Conservation (phyloP, 2,797 vertebrate genomes). For the Cynodonichthys magdalenae region DNA sequence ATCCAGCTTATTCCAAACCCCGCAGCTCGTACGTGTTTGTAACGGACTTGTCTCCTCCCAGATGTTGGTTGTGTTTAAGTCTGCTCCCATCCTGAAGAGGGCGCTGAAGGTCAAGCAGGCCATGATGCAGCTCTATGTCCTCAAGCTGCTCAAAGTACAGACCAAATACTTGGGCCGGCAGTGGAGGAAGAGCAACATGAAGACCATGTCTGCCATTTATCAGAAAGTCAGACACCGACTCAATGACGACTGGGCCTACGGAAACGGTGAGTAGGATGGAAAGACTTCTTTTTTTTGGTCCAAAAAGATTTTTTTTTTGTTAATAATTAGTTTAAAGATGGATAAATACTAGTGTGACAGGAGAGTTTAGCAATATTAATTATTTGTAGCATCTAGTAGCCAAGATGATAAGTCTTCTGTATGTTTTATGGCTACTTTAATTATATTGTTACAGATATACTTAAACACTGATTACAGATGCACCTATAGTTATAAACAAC, state of each 20-base stretch:
- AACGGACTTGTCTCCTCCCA: conserved; percentile 36
- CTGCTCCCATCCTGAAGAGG: conserved; percentile 95
- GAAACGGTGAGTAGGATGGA: conserved; percentile 84
- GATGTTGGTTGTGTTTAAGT: conserved; percentile 99
- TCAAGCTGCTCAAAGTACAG: conserved; percentile 96
- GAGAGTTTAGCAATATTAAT: no score
- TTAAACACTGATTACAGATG: no score
- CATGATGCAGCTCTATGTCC: conserved; percentile 96
- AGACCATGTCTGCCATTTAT: conserved; percentile 98
- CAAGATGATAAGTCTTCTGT: no score
- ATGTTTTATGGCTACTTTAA: no score
- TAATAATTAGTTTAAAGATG: background rate
- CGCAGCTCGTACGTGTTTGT: background rate
- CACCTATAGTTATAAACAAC: no score
- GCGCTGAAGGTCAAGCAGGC: conserved; percentile 97
- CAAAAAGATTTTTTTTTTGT: background rate
- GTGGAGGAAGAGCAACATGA: conserved; percentile 99
- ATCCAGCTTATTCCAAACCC: background rate
- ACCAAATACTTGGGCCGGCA: conserved; percentile 97
- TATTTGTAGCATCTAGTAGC: no score
- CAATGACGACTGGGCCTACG: conserved; percentile 97
- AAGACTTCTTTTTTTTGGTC: background rate
- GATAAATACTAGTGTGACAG: no score
- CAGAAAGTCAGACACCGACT: conserved; percentile 97
- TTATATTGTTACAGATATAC: no score